Evolutionary conservation across 2,888 invertebrate species (phyloP).

Genomic region (Leptura quadrifasciata): DNA sequence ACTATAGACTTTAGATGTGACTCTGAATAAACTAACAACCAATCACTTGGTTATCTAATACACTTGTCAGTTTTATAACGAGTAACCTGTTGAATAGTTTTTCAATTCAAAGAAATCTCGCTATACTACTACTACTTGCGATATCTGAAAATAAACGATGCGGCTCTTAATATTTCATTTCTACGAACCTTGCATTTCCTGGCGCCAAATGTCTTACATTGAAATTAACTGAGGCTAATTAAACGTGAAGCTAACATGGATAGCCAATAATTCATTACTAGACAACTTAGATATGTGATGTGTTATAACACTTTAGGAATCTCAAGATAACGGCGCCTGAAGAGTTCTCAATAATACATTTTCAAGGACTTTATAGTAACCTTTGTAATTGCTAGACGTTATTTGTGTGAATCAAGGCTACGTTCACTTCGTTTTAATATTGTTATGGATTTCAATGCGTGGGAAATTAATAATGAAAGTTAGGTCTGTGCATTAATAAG

Average conservation of each 20-base stretch:
- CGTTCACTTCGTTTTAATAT: slow-evolving; percentile 21
- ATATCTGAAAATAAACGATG: slow-evolving; percentile 28
- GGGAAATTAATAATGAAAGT: slow-evolving; percentile 16
- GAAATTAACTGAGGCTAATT: slow-evolving; percentile 1
- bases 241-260: background rate
- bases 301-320: slow-evolving; percentile 7
- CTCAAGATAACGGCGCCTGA: slow-evolving; percentile 1
- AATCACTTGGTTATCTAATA: slow-evolving; percentile 16
- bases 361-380: slow-evolving; percentile 12
- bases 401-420: slow-evolving; percentile 27
- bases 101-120: slow-evolving; percentile 13
- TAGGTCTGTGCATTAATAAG: too few species aligned
- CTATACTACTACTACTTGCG: slow-evolving; percentile 16
- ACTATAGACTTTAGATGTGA: slow-evolving; percentile 12
- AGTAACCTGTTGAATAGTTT: slow-evolving; percentile 21
- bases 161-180: slow-evolving; percentile 25
- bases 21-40: slow-evolving; percentile 7
- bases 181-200: slow-evolving; percentile 23
- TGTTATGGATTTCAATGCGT: slow-evolving; percentile 12
- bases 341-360: slow-evolving; percentile 19
- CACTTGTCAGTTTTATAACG: slow-evolving; percentile 22
- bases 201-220: slow-evolving; percentile 23
- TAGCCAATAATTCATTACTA: background rate
- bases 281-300: background rate
- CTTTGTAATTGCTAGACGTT: slow-evolving; percentile 2